A percentile compares a stretch with the other conserved stretches of the same genome.
Evolutionary conservation across 2,113 vertebrate species (phyloP).

Genomic region (Eulemur macaco): DNA sequence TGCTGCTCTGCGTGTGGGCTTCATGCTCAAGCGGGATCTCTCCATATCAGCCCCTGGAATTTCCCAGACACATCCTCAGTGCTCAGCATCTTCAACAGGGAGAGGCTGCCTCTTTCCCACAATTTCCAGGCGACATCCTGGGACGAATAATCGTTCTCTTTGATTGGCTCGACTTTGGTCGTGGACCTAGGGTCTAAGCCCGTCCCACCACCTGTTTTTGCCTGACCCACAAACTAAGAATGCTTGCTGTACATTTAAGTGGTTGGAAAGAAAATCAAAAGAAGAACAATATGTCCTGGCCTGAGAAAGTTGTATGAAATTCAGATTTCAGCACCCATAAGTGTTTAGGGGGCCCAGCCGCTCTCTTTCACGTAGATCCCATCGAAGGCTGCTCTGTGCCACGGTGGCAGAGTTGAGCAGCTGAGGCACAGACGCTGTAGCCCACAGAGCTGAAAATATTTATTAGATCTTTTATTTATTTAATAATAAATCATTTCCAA

Average conservation of each 20-base stretch:
- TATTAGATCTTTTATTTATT: not conserved
- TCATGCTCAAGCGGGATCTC: not conserved
- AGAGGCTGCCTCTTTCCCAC: not conserved
- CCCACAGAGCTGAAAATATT: not conserved
- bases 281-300: not conserved
- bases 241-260: not conserved
- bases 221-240: not conserved
- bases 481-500: not conserved
- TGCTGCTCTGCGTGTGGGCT: not conserved
- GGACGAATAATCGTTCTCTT: not conserved
- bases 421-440: fast-evolving
- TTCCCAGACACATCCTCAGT: not conserved
- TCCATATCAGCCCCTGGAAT: not conserved
- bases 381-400: not conserved
- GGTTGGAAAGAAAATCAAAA: not conserved
- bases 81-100: not conserved
- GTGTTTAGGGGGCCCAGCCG: not conserved
- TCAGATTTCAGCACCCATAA: not conserved
- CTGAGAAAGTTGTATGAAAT: not conserved
- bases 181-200: not conserved
- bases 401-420: fast-evolving
- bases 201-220: not conserved
- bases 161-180: not conserved
- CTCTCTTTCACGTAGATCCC: not conserved
- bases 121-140: not conserved